Evolutionary conservation across 2,888 invertebrate species (phyloP).

Genomic region (Andrena hattorfiana): DNA sequence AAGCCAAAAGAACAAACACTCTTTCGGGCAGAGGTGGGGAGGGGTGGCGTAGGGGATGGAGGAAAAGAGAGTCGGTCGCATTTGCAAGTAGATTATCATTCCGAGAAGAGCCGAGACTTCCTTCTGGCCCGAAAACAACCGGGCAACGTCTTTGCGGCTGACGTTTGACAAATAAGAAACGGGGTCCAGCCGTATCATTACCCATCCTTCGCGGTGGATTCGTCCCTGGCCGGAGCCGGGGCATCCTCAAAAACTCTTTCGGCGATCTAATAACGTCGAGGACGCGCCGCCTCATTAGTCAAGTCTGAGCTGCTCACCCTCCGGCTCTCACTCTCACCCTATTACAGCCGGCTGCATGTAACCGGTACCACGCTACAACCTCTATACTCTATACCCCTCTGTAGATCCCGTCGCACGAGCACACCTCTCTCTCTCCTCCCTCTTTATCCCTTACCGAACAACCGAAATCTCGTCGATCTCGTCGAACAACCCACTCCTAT

Average conservation of each 20-base stretch:
- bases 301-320: conserved; percentile 78
- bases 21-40: neutral
- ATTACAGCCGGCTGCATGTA: conserved; percentile 76
- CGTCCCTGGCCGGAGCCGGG: conserved; percentile 74
- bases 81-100: conserved; percentile 80
- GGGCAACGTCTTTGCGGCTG: conserved; percentile 81
- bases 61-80: conserved; percentile 52
- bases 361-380: conserved; percentile 73
- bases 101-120: conserved; percentile 75
- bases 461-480: neutral
- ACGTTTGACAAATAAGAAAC: conserved; percentile 85
- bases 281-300: conserved; percentile 85
- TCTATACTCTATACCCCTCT: conserved; percentile 33
- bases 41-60: conserved; percentile 10
- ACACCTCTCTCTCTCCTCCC: neutral
- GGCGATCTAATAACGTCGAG: conserved; percentile 85
- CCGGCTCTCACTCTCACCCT: conserved; percentile 75
- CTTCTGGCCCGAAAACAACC: conserved; percentile 78
- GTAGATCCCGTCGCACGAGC: neutral
- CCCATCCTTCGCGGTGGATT: conserved; percentile 83
- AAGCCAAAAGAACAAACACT: conserved; percentile 28
- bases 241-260: conserved; percentile 83
- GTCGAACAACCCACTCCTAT: neutral
- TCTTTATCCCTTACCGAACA: neutral
- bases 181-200: conserved; percentile 84